Base-by-base conservation (phyloP, 1,140 invertebrate genomes). In the Macrostomum lignano region DNA sequence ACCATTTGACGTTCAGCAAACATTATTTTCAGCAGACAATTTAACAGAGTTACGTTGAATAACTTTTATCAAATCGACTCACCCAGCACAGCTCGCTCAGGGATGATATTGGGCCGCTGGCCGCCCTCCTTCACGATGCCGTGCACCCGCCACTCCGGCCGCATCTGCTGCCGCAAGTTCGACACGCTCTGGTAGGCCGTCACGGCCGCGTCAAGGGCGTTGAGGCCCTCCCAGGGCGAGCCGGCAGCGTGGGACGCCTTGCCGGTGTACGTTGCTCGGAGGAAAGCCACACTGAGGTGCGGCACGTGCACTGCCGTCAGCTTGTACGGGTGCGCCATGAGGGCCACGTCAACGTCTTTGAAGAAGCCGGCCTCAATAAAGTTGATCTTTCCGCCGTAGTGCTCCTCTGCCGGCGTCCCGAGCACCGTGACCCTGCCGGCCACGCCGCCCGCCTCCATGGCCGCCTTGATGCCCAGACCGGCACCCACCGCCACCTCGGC, bases 381-480 rank as follows among this genome's bases (percentile, higher is more conserved):
- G n/a, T 46, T 41, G 11, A 54, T 44, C 40, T 60, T 60, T 2
- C 57, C 57, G 17, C 55, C 54, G 4, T 47, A 44, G 22, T 45
- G 48, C 41, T 60, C 57, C 37, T 60, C 57, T 7, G 53, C 57
- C 24, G 57, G 57, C 7, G 49, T 48, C 0, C 57, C 57, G 3
- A 58, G 24, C 3, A 59, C 45, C 2, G 49, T 48, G 25, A 36
- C 36, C 47, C 49, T 4, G 5, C 39, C 38, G 7, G 40, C 14
- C 6, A 38, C 21, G 32, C 37, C 36, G 13, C 32, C 33, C 11
- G 35, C 26, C 21, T 48, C 38, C 30, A 60, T 38, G 1, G 42
- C 49, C 7, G 44, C 42, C 36, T 55, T 48, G 13, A 58, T 39
- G 3, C 46, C 56, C 1, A 58, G 31, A 5, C 42, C 47, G 15